Evolutionary conservation across 2,797 vertebrate genomes (phyloP).

Genomic region (Pangasius larnaudii): DNA sequence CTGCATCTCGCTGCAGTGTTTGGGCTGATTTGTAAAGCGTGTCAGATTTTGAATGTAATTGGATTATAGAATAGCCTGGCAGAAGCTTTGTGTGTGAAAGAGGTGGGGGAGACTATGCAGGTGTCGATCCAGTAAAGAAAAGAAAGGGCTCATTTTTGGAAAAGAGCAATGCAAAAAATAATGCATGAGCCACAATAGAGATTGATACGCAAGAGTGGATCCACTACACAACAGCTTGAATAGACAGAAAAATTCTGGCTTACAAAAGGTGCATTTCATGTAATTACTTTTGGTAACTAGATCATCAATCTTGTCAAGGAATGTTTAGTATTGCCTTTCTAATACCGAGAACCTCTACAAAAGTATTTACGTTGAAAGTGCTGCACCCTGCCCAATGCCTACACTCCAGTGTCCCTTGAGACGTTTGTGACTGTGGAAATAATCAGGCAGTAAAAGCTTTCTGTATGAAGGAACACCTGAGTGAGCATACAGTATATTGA

Average conservation of each 20-base stretch:
- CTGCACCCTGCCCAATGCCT: background rate
- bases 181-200: constrained; percentile 15
- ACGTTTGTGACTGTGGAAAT: background rate
- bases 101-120: constrained; percentile 12
- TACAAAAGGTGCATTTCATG: constrained; percentile 27
- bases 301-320: constrained; percentile 37
- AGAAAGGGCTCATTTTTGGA: background rate
- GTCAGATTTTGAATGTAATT: constrained; percentile 78
- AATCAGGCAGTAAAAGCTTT: background rate
- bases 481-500: background rate
- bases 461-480: background rate
- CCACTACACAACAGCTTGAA: constrained; percentile 11
- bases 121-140: constrained; percentile 23
- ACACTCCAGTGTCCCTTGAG: constrained; percentile 1
- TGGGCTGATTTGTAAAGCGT: constrained; percentile 71
- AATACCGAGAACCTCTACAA: constrained; percentile 24
- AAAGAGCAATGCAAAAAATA: constrained; percentile 11
- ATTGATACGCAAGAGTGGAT: background rate
- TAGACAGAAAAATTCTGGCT: constrained; percentile 5
- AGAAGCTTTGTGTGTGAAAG: constrained; percentile 26
- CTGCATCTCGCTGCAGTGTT: constrained; percentile 47
- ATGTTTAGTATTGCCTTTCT: constrained; percentile 31
- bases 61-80: constrained; percentile 74
- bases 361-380: background rate
- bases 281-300: constrained; percentile 48